Evolutionary conservation across 2,113 vertebrate genomes (phyloP).

Genomic region (Fukomys damarensis): DNA sequence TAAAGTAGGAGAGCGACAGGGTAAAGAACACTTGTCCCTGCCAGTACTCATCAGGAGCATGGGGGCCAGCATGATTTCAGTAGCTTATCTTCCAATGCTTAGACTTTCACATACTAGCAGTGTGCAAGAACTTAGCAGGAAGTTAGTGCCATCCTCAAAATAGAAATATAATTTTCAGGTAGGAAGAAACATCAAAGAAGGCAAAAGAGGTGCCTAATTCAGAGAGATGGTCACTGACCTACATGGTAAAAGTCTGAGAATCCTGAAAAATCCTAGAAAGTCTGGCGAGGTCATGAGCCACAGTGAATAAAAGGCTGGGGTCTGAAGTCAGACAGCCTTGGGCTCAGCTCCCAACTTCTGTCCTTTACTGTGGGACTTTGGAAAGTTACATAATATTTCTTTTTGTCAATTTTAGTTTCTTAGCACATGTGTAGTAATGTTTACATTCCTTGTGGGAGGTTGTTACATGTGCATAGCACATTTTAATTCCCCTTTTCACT

Average conservation of each 20-base stretch:
- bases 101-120: neutral
- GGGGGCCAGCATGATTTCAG: neutral
- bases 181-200: neutral
- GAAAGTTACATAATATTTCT: neutral
- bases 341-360: neutral
- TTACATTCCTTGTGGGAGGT: neutral
- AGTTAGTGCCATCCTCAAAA: neutral
- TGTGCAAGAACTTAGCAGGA: neutral
- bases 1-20: neutral
- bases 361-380: neutral
- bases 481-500: neutral
- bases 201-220: neutral
- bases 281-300: neutral
- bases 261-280: neutral
- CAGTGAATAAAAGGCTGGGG: neutral
- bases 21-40: neutral
- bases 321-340: neutral
- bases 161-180: constrained; percentile 22
- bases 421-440: neutral
- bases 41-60: neutral
- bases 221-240: neutral
- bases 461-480: neutral
- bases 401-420: neutral
- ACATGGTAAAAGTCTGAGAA: neutral
- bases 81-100: neutral